Evolutionary conservation across 2,113 vertebrate genomes (phyloP), one percentile per base, ranked within the genome.

Genomic region (Lagopus leucura): DNA sequence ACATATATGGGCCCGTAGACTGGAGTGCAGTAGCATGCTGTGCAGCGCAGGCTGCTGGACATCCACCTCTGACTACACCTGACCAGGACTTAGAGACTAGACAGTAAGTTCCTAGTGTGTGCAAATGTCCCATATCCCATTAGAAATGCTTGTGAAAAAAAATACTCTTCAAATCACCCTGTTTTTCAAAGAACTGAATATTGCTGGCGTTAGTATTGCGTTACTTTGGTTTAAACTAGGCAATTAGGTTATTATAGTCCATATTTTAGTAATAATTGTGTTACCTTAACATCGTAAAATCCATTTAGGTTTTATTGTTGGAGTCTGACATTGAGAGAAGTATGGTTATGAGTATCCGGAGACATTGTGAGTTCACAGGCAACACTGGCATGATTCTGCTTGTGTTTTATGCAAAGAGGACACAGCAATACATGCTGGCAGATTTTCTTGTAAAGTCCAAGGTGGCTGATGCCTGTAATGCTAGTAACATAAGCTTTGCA

Each of bases 1-100:
- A 36, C 58, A 0, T 0, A 21, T n/a, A 78, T 43, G 32, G 20
- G 15, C 34, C 34, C n/a, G 27, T 47, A 78, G 61, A 7, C 54
- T 82, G 66, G 63, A 63, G 58, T 61, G 52, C 32, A 54, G 0
- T 24, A 25, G 32, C 18, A 12, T 28, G 38, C 25, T 12, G 25
- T 64, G 25, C 36, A 40, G 61, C 36, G 40, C 11, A 15, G 48
- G 15, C n/a, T 90, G 27, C 50, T 52, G 66, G 28, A 54, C 28
- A n/a, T 7, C 32, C 1, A 1, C 40, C 63, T 57, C 66, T 1
- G 2, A 16, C 66, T 57, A 2, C 0, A 1, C 27, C 0, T 3
- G 30, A 6, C 47, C 30, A 40, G 64, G 65, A 20, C 45, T 12
- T 18, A 16, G 28, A 45, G 15, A 45, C 5, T 18, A 36, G 1